These are phyloP conservation scores for Zophobas morio DNA, from an alignment of 1,140 invertebrate species.

Conservation along the genomic window DNA sequence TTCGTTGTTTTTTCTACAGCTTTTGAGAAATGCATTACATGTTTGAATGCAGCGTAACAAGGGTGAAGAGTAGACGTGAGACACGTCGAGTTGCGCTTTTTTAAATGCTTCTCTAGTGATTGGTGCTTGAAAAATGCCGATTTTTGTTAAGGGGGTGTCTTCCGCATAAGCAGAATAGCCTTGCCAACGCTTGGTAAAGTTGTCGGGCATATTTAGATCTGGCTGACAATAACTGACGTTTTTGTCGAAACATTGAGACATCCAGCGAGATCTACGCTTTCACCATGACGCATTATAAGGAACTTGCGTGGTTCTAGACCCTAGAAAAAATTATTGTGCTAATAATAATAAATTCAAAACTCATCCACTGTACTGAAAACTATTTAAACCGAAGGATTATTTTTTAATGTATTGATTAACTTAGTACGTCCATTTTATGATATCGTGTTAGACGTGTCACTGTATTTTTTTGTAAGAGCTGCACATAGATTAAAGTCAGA, in stretches of 20 bases:
- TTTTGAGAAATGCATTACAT: conserved; percentile 78
- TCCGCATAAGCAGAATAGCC: conserved; percentile 79
- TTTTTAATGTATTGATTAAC: no score
- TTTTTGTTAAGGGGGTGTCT: conserved; percentile 90
- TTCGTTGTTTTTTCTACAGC: conserved; percentile 51
- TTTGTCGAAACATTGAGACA: conserved; percentile 88
- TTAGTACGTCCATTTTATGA: no score
- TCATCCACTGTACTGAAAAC: no score
- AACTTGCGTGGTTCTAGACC: conserved; percentile 70
- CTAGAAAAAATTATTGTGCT: conserved; percentile 1
- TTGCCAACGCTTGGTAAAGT: conserved; percentile 75
- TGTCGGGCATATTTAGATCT: conserved; percentile 92
- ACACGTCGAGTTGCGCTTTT: conserved; percentile 76
- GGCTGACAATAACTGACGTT: conserved; percentile 83
- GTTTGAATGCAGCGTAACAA: conserved; percentile 94
- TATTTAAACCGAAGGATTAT: no score
- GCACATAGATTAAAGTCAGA: no score
- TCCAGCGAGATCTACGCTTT: conserved; percentile 95
- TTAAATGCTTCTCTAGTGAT: conserved; percentile 86
- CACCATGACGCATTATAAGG: conserved; percentile 89
- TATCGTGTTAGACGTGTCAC: no score
- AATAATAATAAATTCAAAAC: no score
- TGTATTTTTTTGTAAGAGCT: no score
- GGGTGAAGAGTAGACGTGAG: conserved; percentile 87
- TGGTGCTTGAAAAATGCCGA: conserved; percentile 81